Conservation (phyloP, 2,888 invertebrate species). For the Cremastinae sp. region DNA sequence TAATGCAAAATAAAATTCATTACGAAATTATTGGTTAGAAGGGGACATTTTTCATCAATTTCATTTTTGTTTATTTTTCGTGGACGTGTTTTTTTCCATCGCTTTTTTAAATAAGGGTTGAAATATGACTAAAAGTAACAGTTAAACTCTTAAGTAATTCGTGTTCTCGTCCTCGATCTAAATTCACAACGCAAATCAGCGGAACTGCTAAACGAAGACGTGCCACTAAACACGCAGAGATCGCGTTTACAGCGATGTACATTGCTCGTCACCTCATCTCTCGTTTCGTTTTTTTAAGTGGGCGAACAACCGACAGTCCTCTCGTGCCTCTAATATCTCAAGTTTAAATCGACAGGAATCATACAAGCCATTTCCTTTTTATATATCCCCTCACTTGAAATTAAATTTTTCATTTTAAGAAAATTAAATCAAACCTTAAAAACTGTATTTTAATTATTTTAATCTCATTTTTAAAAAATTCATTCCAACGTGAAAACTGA, state of each 20-base stretch:
- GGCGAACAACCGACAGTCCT: conserved; percentile 59
- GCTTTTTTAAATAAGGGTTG: conserved; percentile 15
- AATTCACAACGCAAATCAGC: conserved; percentile 71
- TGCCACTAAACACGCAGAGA: conserved; percentile 14
- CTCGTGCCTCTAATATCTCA: conserved; percentile 4
- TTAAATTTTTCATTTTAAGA: no score
- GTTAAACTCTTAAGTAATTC: conserved; percentile 61
- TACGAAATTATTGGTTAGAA: no score
- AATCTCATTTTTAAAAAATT: no score
- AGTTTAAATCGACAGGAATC: neutral
- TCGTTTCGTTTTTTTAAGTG: conserved; percentile 66
- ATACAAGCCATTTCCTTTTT: neutral
- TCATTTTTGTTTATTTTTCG: conserved; percentile 9
- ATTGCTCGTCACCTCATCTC: conserved; percentile 57
- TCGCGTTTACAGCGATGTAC: conserved; percentile 41
- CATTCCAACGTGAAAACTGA: no score
- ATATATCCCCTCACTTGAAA: neutral
- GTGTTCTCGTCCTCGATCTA: conserved; percentile 72
- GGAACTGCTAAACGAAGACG: conserved; percentile 70
- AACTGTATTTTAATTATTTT: no score
- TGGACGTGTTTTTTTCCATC: neutral
- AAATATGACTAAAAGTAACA: conserved; percentile 35
- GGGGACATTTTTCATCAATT: neutral
- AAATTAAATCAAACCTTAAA: no score
- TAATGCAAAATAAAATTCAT: no score